phyloP scores from a whole-genome alignment of 2,888 invertebrate species.

The Monoplex corrugatus region DNA sequence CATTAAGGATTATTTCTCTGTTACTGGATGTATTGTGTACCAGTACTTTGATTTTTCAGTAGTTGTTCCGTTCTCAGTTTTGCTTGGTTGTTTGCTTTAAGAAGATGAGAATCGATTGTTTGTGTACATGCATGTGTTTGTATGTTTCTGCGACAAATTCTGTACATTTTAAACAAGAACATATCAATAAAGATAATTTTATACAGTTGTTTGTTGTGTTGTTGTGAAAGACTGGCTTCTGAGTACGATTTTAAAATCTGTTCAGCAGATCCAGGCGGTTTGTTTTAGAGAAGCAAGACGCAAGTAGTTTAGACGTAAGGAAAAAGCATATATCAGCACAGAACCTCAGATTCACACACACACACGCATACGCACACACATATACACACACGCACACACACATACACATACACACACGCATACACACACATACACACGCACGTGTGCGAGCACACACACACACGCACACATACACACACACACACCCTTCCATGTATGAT shows the following conservation, averaged over 20 bases:
- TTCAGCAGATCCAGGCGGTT: not conserved
- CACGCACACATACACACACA: no score
- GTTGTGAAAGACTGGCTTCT: no score
- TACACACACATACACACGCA: not conserved
- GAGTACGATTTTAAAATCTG: no score
- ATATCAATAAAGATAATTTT: no score
- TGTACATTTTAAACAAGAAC: no score
- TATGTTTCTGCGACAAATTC: no score
- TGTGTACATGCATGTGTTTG: no score
- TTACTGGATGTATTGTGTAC: not conserved
- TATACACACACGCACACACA: constrained; percentile 21
- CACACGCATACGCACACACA: constrained; percentile 18
- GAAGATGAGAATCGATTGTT: not conserved
- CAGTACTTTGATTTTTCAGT: not conserved
- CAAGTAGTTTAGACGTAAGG: no score
- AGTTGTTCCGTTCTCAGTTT: not conserved
- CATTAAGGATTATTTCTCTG: no score
- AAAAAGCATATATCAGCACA: not conserved
- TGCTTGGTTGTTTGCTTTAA: not conserved
- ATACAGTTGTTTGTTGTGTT: no score
- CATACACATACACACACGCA: not conserved
- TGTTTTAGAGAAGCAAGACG: not conserved
- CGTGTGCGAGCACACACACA: no score
- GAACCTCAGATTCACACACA: not conserved
- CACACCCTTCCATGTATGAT: no score